phyloP scores from a whole-genome alignment of 2,113 vertebrate genomes.

The Guaruba guarouba region DNA sequence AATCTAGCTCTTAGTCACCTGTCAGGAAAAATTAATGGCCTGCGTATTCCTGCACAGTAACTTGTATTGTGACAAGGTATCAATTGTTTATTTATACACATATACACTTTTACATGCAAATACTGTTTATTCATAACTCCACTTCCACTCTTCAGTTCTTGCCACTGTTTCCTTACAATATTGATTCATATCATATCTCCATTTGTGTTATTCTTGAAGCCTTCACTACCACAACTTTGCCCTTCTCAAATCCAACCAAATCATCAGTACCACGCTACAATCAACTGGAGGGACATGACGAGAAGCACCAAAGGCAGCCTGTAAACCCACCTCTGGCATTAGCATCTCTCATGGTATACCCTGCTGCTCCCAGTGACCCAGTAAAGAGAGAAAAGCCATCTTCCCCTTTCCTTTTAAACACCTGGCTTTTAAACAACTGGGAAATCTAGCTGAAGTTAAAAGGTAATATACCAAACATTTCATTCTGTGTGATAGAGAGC shows the following conservation, averaged over 20 bases:
- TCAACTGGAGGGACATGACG: accelerated
- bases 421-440: not conserved
- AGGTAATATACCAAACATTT: not conserved
- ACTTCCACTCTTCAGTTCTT: not conserved
- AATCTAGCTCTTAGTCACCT: not conserved
- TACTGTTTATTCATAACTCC: not conserved
- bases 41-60: not conserved
- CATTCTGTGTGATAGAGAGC: not conserved
- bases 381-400: not conserved
- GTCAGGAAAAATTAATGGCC: not conserved
- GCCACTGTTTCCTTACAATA: not conserved
- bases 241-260: not conserved
- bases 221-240: not conserved
- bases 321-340: not conserved
- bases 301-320: not conserved
- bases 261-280: not conserved
- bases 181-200: not conserved
- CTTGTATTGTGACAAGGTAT: not conserved
- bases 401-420: not conserved
- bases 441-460: not conserved
- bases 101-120: not conserved
- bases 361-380: not conserved
- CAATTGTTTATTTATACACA: not conserved
- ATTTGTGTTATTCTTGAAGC: not conserved
- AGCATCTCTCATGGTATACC: not conserved